Conservation (phyloP, 1,140 invertebrate genomes). For the Drosophila repletoides region DNA sequence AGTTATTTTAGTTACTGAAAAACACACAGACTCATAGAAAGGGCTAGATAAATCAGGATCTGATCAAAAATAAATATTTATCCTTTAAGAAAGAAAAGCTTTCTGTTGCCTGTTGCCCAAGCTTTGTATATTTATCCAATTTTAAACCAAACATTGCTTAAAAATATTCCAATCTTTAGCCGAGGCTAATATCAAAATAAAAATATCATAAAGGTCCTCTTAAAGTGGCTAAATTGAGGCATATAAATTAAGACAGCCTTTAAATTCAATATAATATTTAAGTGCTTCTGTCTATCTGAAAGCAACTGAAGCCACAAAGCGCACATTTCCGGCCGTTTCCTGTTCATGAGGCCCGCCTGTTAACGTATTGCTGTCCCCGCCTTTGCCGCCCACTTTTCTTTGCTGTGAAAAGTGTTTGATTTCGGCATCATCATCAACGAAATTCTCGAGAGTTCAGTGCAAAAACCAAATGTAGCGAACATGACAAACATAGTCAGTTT, state of each 20-base stretch:
- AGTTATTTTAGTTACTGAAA: no score
- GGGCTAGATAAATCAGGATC: no score
- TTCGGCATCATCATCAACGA: constrained; percentile 20
- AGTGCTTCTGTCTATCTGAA: constrained; percentile 3
- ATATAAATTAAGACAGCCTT: background rate
- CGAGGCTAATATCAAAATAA: no score
- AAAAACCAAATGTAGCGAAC: constrained; percentile 46
- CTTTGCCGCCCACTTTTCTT: background rate
- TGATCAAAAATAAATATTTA: no score
- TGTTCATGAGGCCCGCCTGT: background rate
- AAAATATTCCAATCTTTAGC: no score
- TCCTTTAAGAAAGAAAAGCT: no score
- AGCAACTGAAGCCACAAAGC: constrained; percentile 6
- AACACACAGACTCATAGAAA: no score
- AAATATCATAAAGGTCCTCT: no score
- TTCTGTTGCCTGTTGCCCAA: no score
- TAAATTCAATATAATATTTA: constrained; percentile 2
- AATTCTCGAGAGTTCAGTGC: background rate
- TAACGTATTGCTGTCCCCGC: background rate
- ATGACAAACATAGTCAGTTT: constrained; percentile 47
- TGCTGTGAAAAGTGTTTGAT: constrained; percentile 9
- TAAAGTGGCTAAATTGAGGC: no score
- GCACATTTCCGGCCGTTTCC: constrained; percentile 48
- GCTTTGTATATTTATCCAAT: no score
- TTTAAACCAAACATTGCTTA: no score